phyloP scores from a whole-genome alignment of 1,140 invertebrate genomes.

The Scaptodrosophila lebanonensis region DNA sequence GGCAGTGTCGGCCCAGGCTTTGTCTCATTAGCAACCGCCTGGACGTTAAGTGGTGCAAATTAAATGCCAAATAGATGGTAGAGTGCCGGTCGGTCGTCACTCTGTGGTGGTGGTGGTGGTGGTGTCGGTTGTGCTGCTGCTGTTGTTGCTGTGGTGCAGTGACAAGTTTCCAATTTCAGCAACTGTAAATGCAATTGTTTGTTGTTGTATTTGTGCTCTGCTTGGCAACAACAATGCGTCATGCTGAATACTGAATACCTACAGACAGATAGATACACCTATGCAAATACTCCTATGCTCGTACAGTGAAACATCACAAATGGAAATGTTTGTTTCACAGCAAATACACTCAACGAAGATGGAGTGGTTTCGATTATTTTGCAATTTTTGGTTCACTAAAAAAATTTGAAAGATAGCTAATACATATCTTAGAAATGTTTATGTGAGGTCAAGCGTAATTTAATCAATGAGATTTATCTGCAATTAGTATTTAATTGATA shows the following conservation, averaged over 20 bases:
- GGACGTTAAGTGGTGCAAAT: slow-evolving; percentile 46
- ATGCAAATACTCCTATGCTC: slow-evolving; percentile 5
- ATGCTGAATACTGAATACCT: too few relatives aligned
- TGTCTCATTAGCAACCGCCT: slow-evolving; percentile 59
- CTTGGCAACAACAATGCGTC: slow-evolving; percentile 61
- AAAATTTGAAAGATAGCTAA: too few relatives aligned
- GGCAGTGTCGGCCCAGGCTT: slow-evolving; percentile 39
- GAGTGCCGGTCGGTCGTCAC: neutral
- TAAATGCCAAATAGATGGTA: slow-evolving; percentile 43
- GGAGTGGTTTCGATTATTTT: too few relatives aligned
- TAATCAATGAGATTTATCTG: too few relatives aligned
- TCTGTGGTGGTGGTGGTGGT: too few relatives aligned
- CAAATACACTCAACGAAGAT: too few relatives aligned
- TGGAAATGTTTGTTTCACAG: too few relatives aligned
- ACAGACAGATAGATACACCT: slow-evolving; percentile 22
- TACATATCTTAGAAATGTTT: too few relatives aligned
- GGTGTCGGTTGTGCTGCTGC: neutral
- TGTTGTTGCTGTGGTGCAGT: slow-evolving; percentile 7
- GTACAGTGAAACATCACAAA: too few relatives aligned
- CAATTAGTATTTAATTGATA: too few relatives aligned
- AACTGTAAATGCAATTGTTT: slow-evolving; percentile 33
- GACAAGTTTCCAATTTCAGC: slow-evolving; percentile 62
- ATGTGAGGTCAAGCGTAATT: too few relatives aligned
- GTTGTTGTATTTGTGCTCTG: slow-evolving; percentile 57
- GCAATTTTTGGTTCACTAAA: too few relatives aligned